Conservation (phyloP, 1,140 invertebrate species). For the Microplitis demolitor region DNA sequence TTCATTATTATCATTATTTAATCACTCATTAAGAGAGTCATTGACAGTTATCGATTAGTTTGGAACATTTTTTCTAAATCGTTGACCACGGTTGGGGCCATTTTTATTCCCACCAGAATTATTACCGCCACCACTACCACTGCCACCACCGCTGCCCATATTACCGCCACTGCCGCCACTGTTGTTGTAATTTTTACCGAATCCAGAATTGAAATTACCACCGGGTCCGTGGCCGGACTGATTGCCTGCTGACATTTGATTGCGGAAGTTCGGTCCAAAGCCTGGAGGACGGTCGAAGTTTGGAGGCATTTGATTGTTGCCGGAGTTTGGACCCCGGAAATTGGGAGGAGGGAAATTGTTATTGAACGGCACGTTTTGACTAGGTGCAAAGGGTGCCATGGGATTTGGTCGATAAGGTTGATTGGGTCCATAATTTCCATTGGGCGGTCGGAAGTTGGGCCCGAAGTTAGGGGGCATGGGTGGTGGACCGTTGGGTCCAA, state of each 20-base stretch:
- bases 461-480: constrained; percentile 44
- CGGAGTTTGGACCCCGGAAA: constrained; percentile 41
- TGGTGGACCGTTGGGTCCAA: constrained; percentile 44
- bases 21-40: constrained; percentile 21
- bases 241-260: constrained; percentile 31
- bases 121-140: constrained; percentile 9
- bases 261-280: constrained; percentile 50
- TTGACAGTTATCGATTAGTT: constrained; percentile 48
- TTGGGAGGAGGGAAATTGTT: constrained; percentile 48
- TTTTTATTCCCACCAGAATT: constrained; percentile 31
- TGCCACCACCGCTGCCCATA: not conserved
- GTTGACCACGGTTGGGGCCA: constrained; percentile 39
- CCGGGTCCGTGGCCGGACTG: constrained; percentile 29
- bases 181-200: constrained; percentile 29
- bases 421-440: constrained; percentile 52
- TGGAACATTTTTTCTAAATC: too few species aligned
- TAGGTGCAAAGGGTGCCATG: constrained; percentile 46
- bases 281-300: constrained; percentile 50
- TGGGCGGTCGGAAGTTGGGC: constrained; percentile 50
- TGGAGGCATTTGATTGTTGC: constrained; percentile 38
- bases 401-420: constrained; percentile 48
- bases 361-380: constrained; percentile 39
- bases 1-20: too few species aligned
- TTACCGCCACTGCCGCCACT: not conserved
- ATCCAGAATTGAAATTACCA: constrained; percentile 42